phyloP scores from a whole-genome alignment of 2,888 invertebrate genomes.

The Netelia virgata region DNA sequence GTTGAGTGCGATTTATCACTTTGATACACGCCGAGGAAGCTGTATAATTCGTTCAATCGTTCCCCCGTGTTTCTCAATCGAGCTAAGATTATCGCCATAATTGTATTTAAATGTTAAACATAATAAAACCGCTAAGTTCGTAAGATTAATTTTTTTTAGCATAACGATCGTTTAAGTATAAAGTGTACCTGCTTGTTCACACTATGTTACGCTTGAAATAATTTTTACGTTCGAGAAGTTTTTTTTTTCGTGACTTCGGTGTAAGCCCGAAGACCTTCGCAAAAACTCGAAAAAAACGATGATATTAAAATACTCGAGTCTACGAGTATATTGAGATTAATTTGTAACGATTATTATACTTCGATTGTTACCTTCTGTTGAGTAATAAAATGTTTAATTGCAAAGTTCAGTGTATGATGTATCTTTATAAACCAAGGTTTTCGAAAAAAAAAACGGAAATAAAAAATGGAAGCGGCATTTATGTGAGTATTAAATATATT shows the following conservation, averaged over 20 bases:
- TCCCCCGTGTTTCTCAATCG: conserved; percentile 31
- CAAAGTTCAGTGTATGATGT: conserved; percentile 8
- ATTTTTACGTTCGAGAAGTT: not conserved
- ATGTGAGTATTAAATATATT: too few relatives aligned
- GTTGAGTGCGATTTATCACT: conserved; percentile 14
- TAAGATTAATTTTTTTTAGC: conserved; percentile 28
- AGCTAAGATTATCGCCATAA: conserved; percentile 77
- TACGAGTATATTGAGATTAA: conserved; percentile 52
- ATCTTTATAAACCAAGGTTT: not conserved
- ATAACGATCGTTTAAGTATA: conserved; percentile 37
- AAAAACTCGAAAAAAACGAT: conserved; percentile 7
- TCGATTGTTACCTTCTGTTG: conserved; percentile 81
- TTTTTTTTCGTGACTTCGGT: conserved; percentile 11
- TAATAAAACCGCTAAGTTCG: conserved; percentile 10
- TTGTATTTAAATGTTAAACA: conserved; percentile 50
- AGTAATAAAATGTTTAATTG: conserved; percentile 81
- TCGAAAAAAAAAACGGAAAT: too few relatives aligned
- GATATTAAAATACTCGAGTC: conserved; percentile 56
- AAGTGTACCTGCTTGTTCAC: conserved; percentile 52
- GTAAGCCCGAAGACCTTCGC: not conserved
- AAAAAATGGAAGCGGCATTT: too few relatives aligned
- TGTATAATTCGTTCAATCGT: conserved; percentile 19
- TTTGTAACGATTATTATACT: conserved; percentile 57
- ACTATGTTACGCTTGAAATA: not conserved
- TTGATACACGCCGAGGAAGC: conserved; percentile 26